Evolutionary conservation across 2,113 vertebrate genomes (phyloP).

Genomic region (Cololabis saira): DNA sequence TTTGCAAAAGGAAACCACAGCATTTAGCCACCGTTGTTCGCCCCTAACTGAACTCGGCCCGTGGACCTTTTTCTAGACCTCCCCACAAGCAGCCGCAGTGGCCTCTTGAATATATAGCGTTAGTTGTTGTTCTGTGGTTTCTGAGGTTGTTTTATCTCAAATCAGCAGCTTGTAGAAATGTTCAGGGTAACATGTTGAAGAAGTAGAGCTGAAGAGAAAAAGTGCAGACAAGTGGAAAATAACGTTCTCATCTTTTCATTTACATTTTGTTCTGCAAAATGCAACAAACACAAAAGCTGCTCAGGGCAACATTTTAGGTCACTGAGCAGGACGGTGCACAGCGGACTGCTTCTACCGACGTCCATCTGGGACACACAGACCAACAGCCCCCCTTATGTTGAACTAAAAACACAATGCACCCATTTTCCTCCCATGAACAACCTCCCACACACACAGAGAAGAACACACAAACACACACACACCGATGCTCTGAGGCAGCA

Average conservation of each 20-base stretch:
- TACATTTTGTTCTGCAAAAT: not conserved
- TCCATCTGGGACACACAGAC: constrained; percentile 14
- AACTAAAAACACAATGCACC: constrained; percentile 24
- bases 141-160: too few species aligned
- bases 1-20: too few species aligned
- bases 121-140: too few species aligned
- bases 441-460: not conserved
- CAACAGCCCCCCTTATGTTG: constrained; percentile 6
- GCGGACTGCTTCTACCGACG: not conserved
- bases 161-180: too few species aligned
- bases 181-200: too few species aligned
- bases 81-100: too few species aligned
- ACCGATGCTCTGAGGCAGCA: constrained; percentile 30
- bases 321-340: constrained; percentile 30
- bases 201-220: too few species aligned
- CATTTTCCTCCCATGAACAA: not conserved
- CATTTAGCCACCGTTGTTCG: too few species aligned
- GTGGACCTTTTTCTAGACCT: too few species aligned
- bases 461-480: not conserved
- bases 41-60: too few species aligned
- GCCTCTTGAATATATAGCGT: too few species aligned
- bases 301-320: constrained; percentile 35
- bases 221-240: too few species aligned
- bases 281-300: not conserved
- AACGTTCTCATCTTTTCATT: not conserved